Conservation (phyloP, 2,113 vertebrate genomes). For the Turnix velox region DNA sequence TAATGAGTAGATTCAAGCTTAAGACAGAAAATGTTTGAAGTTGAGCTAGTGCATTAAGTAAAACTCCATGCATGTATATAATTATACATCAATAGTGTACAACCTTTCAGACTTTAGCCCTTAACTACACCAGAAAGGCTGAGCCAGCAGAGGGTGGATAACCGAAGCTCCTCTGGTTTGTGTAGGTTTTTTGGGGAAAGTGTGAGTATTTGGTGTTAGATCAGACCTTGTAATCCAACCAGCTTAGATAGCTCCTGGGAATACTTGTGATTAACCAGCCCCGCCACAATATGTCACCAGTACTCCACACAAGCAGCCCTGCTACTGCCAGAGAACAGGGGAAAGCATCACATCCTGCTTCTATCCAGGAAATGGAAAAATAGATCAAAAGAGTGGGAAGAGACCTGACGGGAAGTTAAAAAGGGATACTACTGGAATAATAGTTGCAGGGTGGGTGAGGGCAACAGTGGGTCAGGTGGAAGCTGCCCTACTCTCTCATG, state of each 20-base stretch:
- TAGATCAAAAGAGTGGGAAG: neutral
- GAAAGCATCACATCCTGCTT: neutral
- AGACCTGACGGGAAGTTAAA: neutral
- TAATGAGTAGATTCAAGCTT: neutral
- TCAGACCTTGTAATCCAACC: neutral
- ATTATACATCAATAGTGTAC: neutral
- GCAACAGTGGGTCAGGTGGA: neutral
- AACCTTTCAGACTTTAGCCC: neutral
- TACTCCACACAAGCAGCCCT: conserved; percentile 48
- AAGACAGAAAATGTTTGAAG: neutral
- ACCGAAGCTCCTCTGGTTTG: neutral
- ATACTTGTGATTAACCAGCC: conserved; percentile 42
- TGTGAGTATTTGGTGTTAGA: neutral
- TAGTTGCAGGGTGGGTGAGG: fast-evolving
- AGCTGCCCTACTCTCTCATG: neutral
- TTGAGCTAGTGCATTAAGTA: neutral
- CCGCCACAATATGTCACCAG: conserved; percentile 67
- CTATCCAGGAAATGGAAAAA: neutral
- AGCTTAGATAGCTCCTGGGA: neutral
- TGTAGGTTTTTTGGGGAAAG: neutral
- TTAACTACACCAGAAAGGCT: neutral
- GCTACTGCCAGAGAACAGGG: neutral
- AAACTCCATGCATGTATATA: neutral
- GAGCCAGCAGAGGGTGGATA: neutral
- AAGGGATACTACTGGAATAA: neutral